Evolutionary conservation across 2,888 invertebrate species (phyloP), one percentile per base, ranked within the genome.

Genomic region (Mythimna ferrago): DNA sequence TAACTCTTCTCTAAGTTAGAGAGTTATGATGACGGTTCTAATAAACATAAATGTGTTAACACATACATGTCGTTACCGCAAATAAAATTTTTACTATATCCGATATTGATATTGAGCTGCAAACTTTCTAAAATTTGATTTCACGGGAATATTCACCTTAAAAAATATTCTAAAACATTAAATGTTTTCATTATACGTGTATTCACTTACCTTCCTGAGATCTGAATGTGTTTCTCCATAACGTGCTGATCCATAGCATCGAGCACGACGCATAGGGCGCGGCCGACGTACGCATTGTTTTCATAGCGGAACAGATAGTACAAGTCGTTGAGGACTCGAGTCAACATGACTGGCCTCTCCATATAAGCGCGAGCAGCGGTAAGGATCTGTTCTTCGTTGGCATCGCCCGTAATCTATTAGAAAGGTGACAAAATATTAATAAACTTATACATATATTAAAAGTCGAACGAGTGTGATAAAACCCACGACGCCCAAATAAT

Each of bases 201-300:
- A 26, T 65, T 44, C 9, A 78, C 87, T 84, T 93, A 98, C 98
- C 98, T 98, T 93, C 98, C 98, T 66, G 98, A 98, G 88, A 99
- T 99, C 94, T 99, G 99, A 87, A 99, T 98, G 88, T 98, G 98
- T 90, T 98, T 98, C 86, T 99, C 98, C 74, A 97, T 96, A 14
- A 98, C 96, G 96, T 99, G 99, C 86, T 98, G 97, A 86, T 98
- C 98, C 99, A 99, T 99, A 0, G 99, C 98, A 89, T 98, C 97
- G 58, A 99, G 97, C 16, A 99, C 98, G 48, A 98, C 97, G 86
- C 97, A 97, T 21, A 99, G 95, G 5, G 98, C 98, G 76, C 97
- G 97, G 78, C 97, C 97, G 71, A 98, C 97, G 89, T 98, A 97
- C 71, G 97, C 97, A 93, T 98, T 98, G 86, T 97, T 98, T 91